Evolutionary conservation across 2,888 invertebrate genomes (phyloP).

Genomic region (Aelia acuminata): DNA sequence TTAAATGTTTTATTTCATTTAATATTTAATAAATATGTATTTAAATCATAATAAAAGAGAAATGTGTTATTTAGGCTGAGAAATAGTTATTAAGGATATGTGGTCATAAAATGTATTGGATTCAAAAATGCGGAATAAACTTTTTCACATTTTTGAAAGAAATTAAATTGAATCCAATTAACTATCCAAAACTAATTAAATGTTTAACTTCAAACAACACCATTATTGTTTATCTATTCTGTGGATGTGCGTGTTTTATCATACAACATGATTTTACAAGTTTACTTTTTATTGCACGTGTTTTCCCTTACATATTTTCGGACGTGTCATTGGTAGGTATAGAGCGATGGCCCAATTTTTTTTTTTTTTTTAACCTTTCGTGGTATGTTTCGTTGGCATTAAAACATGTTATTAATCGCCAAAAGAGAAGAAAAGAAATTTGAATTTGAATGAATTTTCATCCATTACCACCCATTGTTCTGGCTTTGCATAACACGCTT

Average conservation of each 20-base stretch:
- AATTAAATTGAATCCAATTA: no score
- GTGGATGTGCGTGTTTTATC: not conserved
- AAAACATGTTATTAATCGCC: not conserved
- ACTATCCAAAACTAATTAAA: not conserved
- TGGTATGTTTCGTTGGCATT: not conserved
- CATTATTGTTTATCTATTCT: not conserved
- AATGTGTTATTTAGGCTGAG: no score
- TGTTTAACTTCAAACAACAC: not conserved
- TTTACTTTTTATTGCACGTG: not conserved
- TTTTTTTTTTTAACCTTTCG: not conserved
- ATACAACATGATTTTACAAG: not conserved
- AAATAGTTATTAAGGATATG: no score
- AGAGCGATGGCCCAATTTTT: no score
- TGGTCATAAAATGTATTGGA: no score
- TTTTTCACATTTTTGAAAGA: no score
- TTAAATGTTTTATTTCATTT: no score
- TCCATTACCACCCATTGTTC: not conserved
- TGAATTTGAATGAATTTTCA: no score
- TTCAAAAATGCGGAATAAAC: no score
- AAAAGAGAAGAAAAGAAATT: not conserved
- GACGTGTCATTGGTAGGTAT: not conserved
- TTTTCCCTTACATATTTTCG: not conserved
- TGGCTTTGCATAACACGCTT: not conserved
- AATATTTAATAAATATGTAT: no score
- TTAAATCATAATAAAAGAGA: no score